phyloP scores from a whole-genome alignment of 2,113 vertebrate genomes.

The Ranitomeya variabilis region DNA sequence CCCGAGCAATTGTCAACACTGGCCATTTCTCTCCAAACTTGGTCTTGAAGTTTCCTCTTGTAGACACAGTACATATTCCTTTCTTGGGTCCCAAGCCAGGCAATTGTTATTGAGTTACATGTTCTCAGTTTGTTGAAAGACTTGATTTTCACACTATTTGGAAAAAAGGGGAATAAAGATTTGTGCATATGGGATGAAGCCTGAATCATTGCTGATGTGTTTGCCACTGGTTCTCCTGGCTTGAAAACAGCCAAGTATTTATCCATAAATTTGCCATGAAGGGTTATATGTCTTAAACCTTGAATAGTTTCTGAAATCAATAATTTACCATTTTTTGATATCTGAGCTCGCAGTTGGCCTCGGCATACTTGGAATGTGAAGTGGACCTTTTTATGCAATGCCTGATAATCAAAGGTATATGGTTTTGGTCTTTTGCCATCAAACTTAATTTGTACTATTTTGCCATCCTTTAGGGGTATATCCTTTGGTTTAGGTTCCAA shows the following conservation, averaged over 20 bases:
- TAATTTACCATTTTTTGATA: conserved; percentile 73
- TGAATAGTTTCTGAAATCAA: conserved; percentile 73
- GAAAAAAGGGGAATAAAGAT: conserved; percentile 77
- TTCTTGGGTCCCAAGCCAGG: conserved; percentile 89
- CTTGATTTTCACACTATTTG: conserved; percentile 85
- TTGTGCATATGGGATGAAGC: conserved; percentile 80
- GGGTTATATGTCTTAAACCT: conserved; percentile 77
- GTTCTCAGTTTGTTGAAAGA: conserved; percentile 86
- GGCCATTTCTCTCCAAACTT: conserved; percentile 63
- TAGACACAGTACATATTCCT: conserved; percentile 87
- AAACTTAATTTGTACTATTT: conserved; percentile 77
- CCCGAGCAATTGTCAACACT: conserved; percentile 75
- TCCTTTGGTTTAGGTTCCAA: conserved; percentile 75
- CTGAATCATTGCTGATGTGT: conserved; percentile 79
- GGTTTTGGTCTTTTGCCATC: conserved; percentile 66
- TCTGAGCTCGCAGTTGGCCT: conserved; percentile 73
- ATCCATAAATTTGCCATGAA: conserved; percentile 78
- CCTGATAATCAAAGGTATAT: conserved; percentile 78
- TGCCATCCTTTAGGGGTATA: conserved; percentile 76
- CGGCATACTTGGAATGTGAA: conserved; percentile 82
- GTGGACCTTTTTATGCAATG: conserved; percentile 78
- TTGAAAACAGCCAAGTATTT: conserved; percentile 78
- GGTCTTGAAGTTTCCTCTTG: conserved; percentile 68
- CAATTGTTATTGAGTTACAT: conserved; percentile 84
- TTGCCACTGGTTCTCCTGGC: conserved; percentile 60